Percentiles rank a stretch among this genome's conserved stretches.
phyloP scores from a whole-genome alignment of 2,797 vertebrate species.

The Pangasius mekongensis region DNA sequence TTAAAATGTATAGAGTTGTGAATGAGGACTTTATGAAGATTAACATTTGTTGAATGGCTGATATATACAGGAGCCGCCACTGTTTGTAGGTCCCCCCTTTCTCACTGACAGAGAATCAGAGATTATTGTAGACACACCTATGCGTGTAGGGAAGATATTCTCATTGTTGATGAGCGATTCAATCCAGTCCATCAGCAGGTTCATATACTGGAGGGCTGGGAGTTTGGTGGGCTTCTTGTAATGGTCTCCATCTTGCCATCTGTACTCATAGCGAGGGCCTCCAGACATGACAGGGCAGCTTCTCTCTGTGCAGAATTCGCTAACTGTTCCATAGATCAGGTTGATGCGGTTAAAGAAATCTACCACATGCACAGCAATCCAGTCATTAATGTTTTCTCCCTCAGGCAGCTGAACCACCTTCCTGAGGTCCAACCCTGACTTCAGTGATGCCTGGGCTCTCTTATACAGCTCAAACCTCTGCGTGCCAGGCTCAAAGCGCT shows the following conservation, averaged over 20 bases:
- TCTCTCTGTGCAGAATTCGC: constrained; percentile 90
- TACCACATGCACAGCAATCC: constrained; percentile 97
- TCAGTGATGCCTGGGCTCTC: constrained; percentile 96
- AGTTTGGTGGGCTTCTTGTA: constrained; percentile 95
- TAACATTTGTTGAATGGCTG: neutral
- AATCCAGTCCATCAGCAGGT: constrained; percentile 98
- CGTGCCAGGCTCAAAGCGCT: constrained; percentile 94
- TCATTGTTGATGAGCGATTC: constrained; percentile 97
- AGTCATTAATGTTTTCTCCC: constrained; percentile 90
- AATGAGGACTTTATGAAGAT: neutral
- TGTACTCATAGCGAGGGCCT: constrained; percentile 93
- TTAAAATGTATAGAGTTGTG: neutral
- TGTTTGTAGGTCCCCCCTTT: neutral
- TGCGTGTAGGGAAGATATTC: constrained; percentile 91
- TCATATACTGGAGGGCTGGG: constrained; percentile 94
- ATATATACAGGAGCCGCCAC: neutral
- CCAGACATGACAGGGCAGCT: constrained; percentile 97
- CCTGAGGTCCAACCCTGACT: constrained; percentile 93
- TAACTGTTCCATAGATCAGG: constrained; percentile 97
- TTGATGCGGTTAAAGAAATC: constrained; percentile 99
- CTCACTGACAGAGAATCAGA: neutral
- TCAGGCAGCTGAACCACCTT: constrained; percentile 93
- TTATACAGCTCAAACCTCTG: constrained; percentile 98
- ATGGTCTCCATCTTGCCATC: constrained; percentile 94
- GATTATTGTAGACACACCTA: constrained; percentile 65